Evolutionary conservation across 2,113 vertebrate genomes (phyloP).

Genomic region (Petrocephalus microphthalmus): DNA sequence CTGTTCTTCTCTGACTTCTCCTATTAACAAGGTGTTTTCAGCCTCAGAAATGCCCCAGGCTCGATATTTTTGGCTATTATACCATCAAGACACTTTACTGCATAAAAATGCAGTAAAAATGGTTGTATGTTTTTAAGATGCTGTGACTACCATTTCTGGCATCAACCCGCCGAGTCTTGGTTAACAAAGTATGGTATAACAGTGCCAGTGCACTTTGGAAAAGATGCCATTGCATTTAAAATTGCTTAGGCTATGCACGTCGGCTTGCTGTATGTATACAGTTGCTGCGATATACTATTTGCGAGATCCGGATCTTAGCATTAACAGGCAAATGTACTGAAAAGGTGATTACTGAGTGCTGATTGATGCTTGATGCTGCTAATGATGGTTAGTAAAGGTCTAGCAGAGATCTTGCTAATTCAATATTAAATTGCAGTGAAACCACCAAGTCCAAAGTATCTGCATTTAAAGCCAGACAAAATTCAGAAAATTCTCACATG

Average conservation of each 20-base stretch:
- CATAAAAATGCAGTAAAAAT: no score
- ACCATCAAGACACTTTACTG: no score
- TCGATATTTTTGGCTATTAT: no score
- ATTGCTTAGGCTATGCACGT: background rate
- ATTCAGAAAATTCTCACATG: background rate
- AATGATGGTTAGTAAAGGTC: background rate
- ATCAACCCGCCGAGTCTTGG: no score
- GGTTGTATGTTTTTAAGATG: no score
- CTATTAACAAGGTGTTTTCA: background rate
- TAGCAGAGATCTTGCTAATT: background rate
- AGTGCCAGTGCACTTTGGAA: no score
- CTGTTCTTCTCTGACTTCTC: background rate
- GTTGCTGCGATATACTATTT: background rate
- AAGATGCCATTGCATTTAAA: background rate
- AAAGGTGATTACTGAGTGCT: background rate
- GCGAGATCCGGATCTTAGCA: background rate
- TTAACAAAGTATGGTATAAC: no score
- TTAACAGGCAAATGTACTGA: background rate
- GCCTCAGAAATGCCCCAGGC: background rate
- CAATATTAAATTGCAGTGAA: background rate
- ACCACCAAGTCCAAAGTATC: background rate
- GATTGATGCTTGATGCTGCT: no score
- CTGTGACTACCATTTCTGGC: no score
- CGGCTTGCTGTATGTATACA: background rate
- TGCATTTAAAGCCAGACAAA: background rate